A percentile compares a stretch with the other conserved stretches of the same genome.
phyloP scores from a whole-genome alignment of 2,888 invertebrate genomes.

The Cantharis lateralis region DNA sequence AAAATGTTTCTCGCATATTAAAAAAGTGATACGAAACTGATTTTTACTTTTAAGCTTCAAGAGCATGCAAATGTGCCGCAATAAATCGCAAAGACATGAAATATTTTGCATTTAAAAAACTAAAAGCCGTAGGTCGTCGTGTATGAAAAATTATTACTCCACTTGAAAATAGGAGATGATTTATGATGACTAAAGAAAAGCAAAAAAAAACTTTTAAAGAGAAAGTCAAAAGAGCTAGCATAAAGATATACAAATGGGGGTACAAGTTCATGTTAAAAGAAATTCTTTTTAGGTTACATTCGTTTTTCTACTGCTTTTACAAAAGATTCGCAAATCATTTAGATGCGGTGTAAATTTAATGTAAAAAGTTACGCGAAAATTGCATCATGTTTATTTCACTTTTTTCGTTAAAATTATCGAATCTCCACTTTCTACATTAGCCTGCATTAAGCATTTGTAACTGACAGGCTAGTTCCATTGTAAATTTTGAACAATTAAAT shows the following conservation, averaged over 20 bases:
- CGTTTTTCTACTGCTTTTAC: slow-evolving; percentile 9
- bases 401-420: neutral
- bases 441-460: neutral
- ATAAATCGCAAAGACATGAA: slow-evolving; percentile 8
- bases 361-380: neutral
- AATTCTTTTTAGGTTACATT: slow-evolving; percentile 2
- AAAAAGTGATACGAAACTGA: slow-evolving; percentile 1
- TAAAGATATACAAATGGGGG: slow-evolving; percentile 21
- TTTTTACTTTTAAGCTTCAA: slow-evolving; percentile 7
- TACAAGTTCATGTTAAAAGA: slow-evolving; percentile 13
- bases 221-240: slow-evolving; percentile 16
- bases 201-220: slow-evolving; percentile 11
- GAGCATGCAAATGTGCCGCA: neutral
- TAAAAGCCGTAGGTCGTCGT: slow-evolving; percentile 13
- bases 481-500: neutral
- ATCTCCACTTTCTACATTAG: neutral
- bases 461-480: neutral
- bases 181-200: slow-evolving; percentile 12
- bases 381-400: neutral
- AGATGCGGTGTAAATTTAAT: slow-evolving; percentile 5
- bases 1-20: neutral
- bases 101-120: slow-evolving; percentile 18
- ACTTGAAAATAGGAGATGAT: slow-evolving; percentile 14
- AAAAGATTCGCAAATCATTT: slow-evolving; percentile 9
- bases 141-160: slow-evolving; percentile 19